phyloP scores from a whole-genome alignment of 2,113 vertebrate species.

The Kryptolebias marmoratus region DNA sequence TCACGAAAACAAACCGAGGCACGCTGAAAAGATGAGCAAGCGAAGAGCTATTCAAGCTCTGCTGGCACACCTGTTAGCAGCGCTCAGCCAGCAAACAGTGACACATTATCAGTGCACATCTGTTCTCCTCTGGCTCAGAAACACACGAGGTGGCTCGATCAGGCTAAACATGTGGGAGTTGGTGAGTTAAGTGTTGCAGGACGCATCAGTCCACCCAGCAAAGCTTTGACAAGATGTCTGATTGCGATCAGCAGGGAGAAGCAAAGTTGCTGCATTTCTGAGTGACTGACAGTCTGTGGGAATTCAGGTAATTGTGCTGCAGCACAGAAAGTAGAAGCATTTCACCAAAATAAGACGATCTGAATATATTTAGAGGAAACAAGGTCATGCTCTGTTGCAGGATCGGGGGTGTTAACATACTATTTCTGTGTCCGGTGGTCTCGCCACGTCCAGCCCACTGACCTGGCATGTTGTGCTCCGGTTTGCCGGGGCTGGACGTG shows the following conservation, averaged over 20 bases:
- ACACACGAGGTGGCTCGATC: slow-evolving; percentile 19
- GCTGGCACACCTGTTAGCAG: slow-evolving; percentile 47
- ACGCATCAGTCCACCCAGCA: slow-evolving; percentile 9
- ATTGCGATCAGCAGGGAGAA: slow-evolving; percentile 48
- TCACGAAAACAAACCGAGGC: slow-evolving; percentile 33
- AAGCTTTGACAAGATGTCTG: slow-evolving; percentile 28
- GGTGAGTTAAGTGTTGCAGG: slow-evolving; percentile 32
- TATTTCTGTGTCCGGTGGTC: slow-evolving; percentile 75
- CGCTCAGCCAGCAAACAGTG: slow-evolving; percentile 37
- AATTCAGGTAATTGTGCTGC: too few relatives aligned
- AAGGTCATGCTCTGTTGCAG: slow-evolving; percentile 41
- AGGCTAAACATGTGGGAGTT: slow-evolving; percentile 15
- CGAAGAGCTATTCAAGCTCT: slow-evolving; percentile 15
- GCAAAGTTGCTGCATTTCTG: slow-evolving; percentile 21
- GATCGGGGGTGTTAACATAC: slow-evolving; percentile 70
- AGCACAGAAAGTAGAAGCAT: not conserved
- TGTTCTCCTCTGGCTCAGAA: slow-evolving; percentile 44
- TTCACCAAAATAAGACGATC: slow-evolving; percentile 8
- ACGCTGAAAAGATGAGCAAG: slow-evolving; percentile 43
- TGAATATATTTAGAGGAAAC: slow-evolving; percentile 32
- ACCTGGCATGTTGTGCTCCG: slow-evolving; percentile 90
- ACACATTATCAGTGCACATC: slow-evolving; percentile 52
- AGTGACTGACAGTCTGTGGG: slow-evolving; percentile 18
- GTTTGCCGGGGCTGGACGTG: slow-evolving; percentile 93
- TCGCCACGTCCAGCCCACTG: slow-evolving; percentile 78